Base-by-base conservation (phyloP, 2,113 vertebrate genomes). In the Balaeniceps rex region DNA sequence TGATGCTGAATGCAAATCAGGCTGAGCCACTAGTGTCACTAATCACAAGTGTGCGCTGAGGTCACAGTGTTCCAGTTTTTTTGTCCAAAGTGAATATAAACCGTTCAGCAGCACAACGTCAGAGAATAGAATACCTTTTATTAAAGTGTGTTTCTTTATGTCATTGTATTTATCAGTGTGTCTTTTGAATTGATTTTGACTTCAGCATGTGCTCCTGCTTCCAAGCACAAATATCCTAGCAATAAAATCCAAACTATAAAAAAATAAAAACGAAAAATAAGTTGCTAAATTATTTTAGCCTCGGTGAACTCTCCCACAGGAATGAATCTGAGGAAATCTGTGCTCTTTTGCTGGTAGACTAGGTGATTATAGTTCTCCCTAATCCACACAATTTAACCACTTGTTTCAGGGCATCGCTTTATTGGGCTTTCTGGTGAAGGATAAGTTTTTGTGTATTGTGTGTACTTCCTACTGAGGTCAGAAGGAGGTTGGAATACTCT, bases 21-120 rank as follows among this genome's bases (percentile, higher is more conserved):
- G 85, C 84, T 86, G 92, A 97, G 94, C 93, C 97, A 74, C 95
- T 66, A 83, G 75, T 87, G 96, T 60, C 93, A 60, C 87, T 75
- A 61, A 81, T 90, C 90, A 82, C 51, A 91, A 95, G 60, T 85
- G 83, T 79, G 82, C 83, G 46, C 82, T 21, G 85, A 96, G 96
- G 96, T 97, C 97, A 81, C 61, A 0, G 55, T 66, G 93, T 94
- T 95, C 93, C 86, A 68, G 31, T 89, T 96, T 81, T 44, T 94
- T 54, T 86, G 80, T 70, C 66, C 68, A 16, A 47, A 86, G 66
- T 44, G 61, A 63, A 24, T 25, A 26, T 29, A 79, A 79, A 40
- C 23, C 9, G 1, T 25, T 85, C 57, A 33, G 24, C 52, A 78
- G 47, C 60, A 28, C 40, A 7, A 2, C 17, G 47, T 40, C 51